A percentile compares a stretch with the other conserved stretches of the same genome.
phyloP scores from a whole-genome alignment of 2,113 vertebrate genomes.

The Lepisosteus osseus region DNA sequence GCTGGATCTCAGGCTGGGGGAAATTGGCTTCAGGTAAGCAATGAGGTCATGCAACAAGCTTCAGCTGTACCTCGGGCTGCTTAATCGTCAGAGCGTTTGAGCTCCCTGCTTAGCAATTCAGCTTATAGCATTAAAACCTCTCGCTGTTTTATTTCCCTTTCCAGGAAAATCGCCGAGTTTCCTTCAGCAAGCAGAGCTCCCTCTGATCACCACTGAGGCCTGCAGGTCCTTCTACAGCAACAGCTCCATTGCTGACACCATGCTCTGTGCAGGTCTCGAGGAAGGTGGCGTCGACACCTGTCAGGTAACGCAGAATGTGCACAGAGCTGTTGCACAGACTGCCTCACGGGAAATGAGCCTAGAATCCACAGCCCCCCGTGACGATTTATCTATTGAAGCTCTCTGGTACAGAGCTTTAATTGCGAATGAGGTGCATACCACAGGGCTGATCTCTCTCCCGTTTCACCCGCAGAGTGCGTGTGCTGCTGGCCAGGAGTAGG shows the following conservation, averaged over 20 bases:
- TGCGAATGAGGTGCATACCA: no score
- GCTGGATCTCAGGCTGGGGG: conserved; percentile 12
- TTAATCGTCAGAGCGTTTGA: no score
- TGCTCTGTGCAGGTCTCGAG: conserved; percentile 18
- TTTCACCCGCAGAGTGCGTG: no score
- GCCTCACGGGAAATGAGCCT: no score
- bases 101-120: not conserved
- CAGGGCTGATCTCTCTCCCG: no score
- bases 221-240: not conserved
- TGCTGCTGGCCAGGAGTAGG: no score
- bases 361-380: no score
- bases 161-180: not conserved
- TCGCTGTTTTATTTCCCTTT: not conserved
- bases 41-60: not conserved
- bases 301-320: conserved; percentile 2
- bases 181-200: conserved; percentile 18
- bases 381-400: no score
- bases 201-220: conserved; percentile 12
- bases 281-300: conserved; percentile 11
- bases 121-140: no score
- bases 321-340: no score
- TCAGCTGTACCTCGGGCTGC: not conserved
- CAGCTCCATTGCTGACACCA: not conserved
- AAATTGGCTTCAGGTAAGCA: not conserved
- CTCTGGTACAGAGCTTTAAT: no score